These are phyloP conservation scores for Tetrax tetrax DNA, from an alignment of 2,113 vertebrate species.

Conservation along the genomic window DNA sequence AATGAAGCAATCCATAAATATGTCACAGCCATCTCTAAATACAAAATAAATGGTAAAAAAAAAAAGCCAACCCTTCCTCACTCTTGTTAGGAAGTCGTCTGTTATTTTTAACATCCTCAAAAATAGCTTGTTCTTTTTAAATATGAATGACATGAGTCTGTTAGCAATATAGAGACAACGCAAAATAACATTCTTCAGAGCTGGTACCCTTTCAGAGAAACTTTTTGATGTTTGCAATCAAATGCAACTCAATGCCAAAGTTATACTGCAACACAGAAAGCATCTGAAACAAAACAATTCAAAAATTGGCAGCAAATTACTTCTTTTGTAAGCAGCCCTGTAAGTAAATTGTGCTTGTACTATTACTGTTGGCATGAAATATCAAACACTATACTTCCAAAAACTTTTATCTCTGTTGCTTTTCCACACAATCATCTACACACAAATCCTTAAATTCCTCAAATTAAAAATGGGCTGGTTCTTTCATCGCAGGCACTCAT, in stretches of 20 bases:
- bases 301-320: constrained; percentile 33
- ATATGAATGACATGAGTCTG: not conserved
- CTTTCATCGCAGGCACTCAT: not conserved
- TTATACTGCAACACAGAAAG: constrained; percentile 28
- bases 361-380: constrained; percentile 15
- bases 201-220: constrained; percentile 36
- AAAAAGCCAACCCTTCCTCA: not conserved
- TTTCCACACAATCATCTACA: not conserved
- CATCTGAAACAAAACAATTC: constrained; percentile 43
- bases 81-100: not conserved
- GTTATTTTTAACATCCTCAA: constrained; percentile 51
- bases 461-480: not conserved
- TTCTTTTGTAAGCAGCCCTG: constrained; percentile 37
- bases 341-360: constrained; percentile 9
- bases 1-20: not conserved
- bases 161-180: constrained; percentile 21
- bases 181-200: constrained; percentile 17
- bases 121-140: constrained; percentile 52
- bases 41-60: constrained; percentile 19
- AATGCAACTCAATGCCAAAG: constrained; percentile 36
- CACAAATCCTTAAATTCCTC: not conserved
- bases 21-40: not conserved
- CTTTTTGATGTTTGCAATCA: constrained; percentile 59
- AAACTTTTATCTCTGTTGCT: not conserved
- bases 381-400: not conserved